Evolutionary conservation across 2,113 vertebrate species (phyloP), one percentile per base, ranked within the genome.

Genomic region (Acanthisitta chloris): DNA sequence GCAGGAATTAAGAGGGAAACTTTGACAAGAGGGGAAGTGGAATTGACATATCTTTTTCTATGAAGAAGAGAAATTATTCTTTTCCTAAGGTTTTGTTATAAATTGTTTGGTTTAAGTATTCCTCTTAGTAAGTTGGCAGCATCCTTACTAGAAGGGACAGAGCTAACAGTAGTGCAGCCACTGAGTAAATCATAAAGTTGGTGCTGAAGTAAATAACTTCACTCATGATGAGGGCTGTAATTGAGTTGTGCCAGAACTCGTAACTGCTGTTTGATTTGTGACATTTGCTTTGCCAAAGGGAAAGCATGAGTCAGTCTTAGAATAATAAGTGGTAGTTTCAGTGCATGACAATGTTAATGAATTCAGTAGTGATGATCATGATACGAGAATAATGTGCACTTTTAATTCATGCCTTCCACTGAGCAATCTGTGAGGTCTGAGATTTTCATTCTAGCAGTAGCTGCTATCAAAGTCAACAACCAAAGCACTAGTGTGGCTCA

Each of bases 181-280:
- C 51, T 96, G 94, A 93, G 93, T 91, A 96, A 96, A 94, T 96
- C 46, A 88, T 89, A 89, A 96, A 96, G 88, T 66, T 45, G 23
- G 36, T 91, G 79, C 79, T 94, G 89, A 97, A 86, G 58, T 91
- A 85, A 96, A 81, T 87, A 92, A 91, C 73, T 78, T 93, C 55
- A 78, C 61, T 70, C 67, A 49, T 45, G 19, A 36, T 84, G 59
- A 97, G 52, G 86, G 72, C 5, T 17, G 8, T 93, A 92, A 89
- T 67, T 92, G 80, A 86, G 26, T 90, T 43, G 40, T 24, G 14
- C 69, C 74, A 93, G 92, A 94, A 52, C 58, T 92, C 45, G 2
- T 34, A 82, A 81, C 77, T 84, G 2, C 54, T 80, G n/a, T 54
- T 65, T 92, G 86, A 80, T 91, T 84, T 92, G 81, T 25, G n/a